Percentiles rank a stretch among this genome's conserved stretches.
phyloP scores from a whole-genome alignment of 1,140 invertebrate species.

The Chironomus tepperi region DNA sequence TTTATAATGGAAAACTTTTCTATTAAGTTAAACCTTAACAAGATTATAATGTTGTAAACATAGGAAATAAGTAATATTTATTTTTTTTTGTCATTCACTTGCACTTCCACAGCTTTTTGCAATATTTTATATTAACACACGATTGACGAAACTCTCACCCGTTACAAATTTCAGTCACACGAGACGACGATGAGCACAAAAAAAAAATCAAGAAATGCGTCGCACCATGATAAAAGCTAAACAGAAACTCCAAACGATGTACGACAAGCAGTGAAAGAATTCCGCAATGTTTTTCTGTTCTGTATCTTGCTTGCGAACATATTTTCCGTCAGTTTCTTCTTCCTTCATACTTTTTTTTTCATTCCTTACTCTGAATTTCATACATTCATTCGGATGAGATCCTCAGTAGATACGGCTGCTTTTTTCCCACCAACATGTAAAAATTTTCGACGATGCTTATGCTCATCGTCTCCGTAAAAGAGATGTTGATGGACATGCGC shows the following conservation, averaged over 20 bases:
- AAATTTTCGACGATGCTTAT: not conserved
- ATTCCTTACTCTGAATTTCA: too few relatives aligned
- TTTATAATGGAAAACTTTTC: not conserved
- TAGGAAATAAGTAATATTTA: not conserved
- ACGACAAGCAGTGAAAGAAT: not conserved
- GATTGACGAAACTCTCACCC: not conserved
- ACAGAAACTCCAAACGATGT: not conserved
- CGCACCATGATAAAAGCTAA: not conserved
- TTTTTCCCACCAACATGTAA: not conserved
- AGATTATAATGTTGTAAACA: not conserved
- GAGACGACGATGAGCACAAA: too few relatives aligned
- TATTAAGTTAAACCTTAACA: not conserved
- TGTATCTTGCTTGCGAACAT: constrained; percentile 1
- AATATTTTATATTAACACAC: not conserved
- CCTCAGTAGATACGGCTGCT: constrained; percentile 11
- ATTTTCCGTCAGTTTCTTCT: not conserved
- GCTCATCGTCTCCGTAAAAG: not conserved
- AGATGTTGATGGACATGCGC: not conserved
- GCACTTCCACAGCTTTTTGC: not conserved
- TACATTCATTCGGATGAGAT: not conserved
- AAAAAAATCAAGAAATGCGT: constrained; percentile 13
- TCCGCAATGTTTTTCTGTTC: not conserved
- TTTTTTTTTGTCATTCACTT: not conserved
- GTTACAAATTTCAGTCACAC: too few relatives aligned
- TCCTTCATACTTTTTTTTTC: not conserved